Percentiles rank a stretch among this genome's conserved stretches.
Evolutionary conservation across 2,797 vertebrate species (phyloP).

Genomic region (Poeciliopsis infans): DNA sequence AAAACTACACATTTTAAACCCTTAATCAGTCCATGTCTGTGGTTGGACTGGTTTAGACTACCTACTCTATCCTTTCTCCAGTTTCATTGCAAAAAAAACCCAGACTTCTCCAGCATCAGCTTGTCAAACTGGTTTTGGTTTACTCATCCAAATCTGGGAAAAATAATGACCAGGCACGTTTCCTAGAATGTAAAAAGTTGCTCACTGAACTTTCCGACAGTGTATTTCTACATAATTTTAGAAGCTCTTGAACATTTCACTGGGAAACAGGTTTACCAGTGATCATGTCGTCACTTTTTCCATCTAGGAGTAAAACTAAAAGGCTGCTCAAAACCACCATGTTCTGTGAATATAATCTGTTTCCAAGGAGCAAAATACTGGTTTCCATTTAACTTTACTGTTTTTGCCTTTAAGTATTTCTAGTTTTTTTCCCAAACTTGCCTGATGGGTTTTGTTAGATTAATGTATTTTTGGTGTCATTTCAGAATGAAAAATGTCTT

Average conservation of each 20-base stretch:
- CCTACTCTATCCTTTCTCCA: neutral
- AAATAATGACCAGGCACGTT: neutral
- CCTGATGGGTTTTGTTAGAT: neutral
- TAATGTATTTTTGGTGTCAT: constrained; percentile 27
- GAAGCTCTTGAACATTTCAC: neutral
- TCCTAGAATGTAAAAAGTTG: constrained; percentile 9
- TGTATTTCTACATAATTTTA: neutral
- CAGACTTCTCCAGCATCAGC: neutral
- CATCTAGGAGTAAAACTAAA: neutral
- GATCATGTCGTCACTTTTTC: neutral
- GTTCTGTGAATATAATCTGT: neutral
- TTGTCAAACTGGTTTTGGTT: constrained; percentile 7
- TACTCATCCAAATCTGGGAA: constrained; percentile 3
- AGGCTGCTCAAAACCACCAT: neutral
- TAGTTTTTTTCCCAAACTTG: neutral
- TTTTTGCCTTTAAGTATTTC: neutral
- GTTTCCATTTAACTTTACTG: neutral
- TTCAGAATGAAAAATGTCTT: constrained; percentile 35
- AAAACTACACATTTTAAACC: neutral
- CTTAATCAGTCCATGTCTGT: neutral
- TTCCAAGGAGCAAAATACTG: neutral
- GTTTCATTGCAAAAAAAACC: neutral
- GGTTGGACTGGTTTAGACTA: neutral
- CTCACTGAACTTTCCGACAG: neutral
- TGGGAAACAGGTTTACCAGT: neutral